Percentiles rank a stretch among this genome's conserved stretches.
Conservation (phyloP, 2,113 vertebrate genomes). For the Brachyistius frenatus region DNA sequence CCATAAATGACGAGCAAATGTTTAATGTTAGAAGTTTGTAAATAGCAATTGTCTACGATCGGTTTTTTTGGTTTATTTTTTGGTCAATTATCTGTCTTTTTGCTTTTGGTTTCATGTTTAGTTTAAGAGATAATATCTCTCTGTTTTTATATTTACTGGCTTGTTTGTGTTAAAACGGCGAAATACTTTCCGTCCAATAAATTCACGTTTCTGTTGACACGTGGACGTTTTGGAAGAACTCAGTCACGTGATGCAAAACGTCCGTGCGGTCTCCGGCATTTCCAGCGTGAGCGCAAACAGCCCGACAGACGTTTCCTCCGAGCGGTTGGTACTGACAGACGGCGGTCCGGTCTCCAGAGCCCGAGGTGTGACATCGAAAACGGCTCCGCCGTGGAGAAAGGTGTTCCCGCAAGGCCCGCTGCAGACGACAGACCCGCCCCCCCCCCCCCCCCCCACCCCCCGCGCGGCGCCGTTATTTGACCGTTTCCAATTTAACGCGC, state of each 20-base stretch:
- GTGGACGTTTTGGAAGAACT: background rate
- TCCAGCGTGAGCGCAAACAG: slow-evolving; percentile 21
- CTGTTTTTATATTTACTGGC: too few species aligned
- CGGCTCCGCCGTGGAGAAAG: background rate
- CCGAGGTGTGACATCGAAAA: slow-evolving; percentile 46
- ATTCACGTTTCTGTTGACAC: background rate
- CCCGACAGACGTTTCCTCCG: slow-evolving; percentile 18
- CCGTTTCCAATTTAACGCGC: background rate
- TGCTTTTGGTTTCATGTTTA: background rate
- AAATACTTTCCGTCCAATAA: slow-evolving; percentile 1
- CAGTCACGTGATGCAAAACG: background rate
- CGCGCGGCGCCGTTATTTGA: background rate
- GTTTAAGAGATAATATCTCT: background rate
- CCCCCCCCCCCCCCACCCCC: too few species aligned
- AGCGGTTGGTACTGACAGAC: slow-evolving; percentile 7
- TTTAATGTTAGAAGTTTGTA: too few species aligned
- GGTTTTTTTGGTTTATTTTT: too few species aligned
- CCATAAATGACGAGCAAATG: too few species aligned
- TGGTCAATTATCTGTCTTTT: too few species aligned
- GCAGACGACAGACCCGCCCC: slow-evolving; percentile 7
- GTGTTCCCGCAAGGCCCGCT: background rate
- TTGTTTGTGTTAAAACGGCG: background rate
- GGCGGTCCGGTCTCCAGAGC: slow-evolving; percentile 27
- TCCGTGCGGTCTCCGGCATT: slow-evolving; percentile 43
- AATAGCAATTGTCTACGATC: too few species aligned